Conservation (phyloP, 2,888 invertebrate species). For the Leptinotarsa haldemani region DNA sequence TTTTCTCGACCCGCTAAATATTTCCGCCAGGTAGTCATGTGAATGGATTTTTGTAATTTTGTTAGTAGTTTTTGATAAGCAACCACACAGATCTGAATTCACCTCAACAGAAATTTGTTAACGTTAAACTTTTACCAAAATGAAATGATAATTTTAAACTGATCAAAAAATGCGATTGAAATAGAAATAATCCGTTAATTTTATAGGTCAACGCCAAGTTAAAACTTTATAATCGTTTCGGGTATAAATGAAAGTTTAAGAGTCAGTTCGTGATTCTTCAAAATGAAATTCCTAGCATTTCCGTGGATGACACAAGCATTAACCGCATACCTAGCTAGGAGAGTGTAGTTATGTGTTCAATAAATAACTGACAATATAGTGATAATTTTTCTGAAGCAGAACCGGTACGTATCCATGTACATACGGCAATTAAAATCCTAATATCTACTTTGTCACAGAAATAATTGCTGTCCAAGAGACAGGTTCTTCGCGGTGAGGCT, state of each 20-base stretch:
- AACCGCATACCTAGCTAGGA: slow-evolving; percentile 33
- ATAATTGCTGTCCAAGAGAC: slow-evolving; percentile 46
- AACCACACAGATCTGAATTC: no score
- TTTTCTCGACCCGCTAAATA: slow-evolving; percentile 25
- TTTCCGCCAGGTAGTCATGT: slow-evolving; percentile 30
- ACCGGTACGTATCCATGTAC: slow-evolving; percentile 32
- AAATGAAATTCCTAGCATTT: slow-evolving; percentile 34
- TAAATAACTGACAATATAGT: slow-evolving; percentile 41
- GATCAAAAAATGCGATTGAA: neutral
- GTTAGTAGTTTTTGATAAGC: neutral
- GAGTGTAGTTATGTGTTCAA: slow-evolving; percentile 35
- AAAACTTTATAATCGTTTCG: neutral
- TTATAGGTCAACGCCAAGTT: neutral
- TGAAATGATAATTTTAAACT: neutral
- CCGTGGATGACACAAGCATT: slow-evolving; percentile 31
- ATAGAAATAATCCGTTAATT: neutral
- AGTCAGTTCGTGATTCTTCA: slow-evolving; percentile 15
- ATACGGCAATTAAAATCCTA: slow-evolving; percentile 37
- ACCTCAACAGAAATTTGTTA: no score
- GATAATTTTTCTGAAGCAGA: slow-evolving; percentile 32
- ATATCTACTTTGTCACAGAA: slow-evolving; percentile 41
- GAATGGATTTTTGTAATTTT: neutral
- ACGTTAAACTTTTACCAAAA: neutral
- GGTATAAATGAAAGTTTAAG: neutral
- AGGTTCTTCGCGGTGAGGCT: slow-evolving; percentile 51